These are phyloP conservation scores for Hemicentrotus pulcherrimus DNA, from an alignment of 35 echinoderm and acorn worm species.

Conservation along the genomic window DNA sequence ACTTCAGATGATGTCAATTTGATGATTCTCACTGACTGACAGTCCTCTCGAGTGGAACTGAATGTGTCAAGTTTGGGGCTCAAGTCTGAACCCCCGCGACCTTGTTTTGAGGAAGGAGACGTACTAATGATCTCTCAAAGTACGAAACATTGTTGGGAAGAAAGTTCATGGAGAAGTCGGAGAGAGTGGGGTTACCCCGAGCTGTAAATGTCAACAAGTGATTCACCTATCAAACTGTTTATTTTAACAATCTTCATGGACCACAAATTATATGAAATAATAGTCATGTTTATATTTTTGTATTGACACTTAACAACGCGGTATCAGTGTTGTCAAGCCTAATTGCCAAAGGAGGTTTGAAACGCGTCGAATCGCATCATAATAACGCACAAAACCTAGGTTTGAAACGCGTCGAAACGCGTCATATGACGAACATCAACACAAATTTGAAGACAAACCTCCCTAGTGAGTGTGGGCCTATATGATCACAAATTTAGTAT, in stretches of 20 bases:
- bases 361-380: too few relatives aligned
- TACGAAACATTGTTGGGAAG: background rate
- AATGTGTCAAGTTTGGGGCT: background rate
- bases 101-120: background rate
- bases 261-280: background rate
- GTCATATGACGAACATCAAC: too few relatives aligned
- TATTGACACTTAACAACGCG: too few relatives aligned
- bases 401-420: too few relatives aligned
- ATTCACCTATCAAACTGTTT: background rate
- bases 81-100: background rate
- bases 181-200: background rate
- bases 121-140: background rate
- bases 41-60: constrained; percentile 6
- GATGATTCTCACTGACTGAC: constrained; percentile 25
- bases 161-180: background rate
- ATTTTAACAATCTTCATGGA: background rate
- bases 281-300: too few relatives aligned
- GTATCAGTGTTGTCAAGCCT: too few relatives aligned
- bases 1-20: constrained; percentile 15
- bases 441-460: too few relatives aligned
- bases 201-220: background rate
- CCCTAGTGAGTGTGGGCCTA: too few relatives aligned
- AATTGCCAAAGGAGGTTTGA: too few relatives aligned
- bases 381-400: too few relatives aligned
- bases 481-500: too few relatives aligned